Evolutionary conservation across 2,888 invertebrate genomes (phyloP), one percentile per base, ranked within the genome.

Genomic region (Therioaphis trifolii): DNA sequence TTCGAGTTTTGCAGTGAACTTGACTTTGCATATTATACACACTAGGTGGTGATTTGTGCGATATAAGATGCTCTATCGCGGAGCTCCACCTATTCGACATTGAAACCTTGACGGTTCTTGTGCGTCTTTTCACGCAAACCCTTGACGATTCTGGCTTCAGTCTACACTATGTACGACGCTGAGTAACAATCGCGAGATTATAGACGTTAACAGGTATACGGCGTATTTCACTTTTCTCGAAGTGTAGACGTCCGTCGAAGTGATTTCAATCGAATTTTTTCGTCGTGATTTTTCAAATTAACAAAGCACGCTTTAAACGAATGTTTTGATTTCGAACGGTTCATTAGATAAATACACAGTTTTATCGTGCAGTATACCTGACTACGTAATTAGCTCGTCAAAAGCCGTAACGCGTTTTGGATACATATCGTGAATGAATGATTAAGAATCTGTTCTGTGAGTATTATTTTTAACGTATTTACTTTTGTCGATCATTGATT

Each of bases 41-140:
- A 24, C 21, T 15, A 77, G 24, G 77, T 66, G 66, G 66, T 24
- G 66, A 78, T 78, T 68, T 78, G 77, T 78, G 52, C 68, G 75
- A 58, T 58, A 58, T 58, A 58, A 40, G 63, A 78, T 68, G 29
- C 21, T 78, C 66, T 35, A 52, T 52, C 52, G n/a, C 66, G 35
- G 21, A 68, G 80, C 80, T 80, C 80, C 80, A 71, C 80, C 80
- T 80, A 71, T 80, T 80, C 61, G 80, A 72, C 71, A 72, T 80
- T 80, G 80, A 80, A 61, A 71, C 61, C 72, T 61, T 61, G 55
- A 69, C n/a, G 29, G 72, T 71, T 61, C 58, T 35, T n/a, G 43
- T 21, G 61, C 5, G 69, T 71, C 29, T 80, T 79, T 80, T 72
- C 43, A 29, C 49, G 80, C 58, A 61, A 72, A 72, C 71, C 80